Evolutionary conservation across 2,797 vertebrate species (phyloP).

Genomic region (Phrynocephalus forsythii): DNA sequence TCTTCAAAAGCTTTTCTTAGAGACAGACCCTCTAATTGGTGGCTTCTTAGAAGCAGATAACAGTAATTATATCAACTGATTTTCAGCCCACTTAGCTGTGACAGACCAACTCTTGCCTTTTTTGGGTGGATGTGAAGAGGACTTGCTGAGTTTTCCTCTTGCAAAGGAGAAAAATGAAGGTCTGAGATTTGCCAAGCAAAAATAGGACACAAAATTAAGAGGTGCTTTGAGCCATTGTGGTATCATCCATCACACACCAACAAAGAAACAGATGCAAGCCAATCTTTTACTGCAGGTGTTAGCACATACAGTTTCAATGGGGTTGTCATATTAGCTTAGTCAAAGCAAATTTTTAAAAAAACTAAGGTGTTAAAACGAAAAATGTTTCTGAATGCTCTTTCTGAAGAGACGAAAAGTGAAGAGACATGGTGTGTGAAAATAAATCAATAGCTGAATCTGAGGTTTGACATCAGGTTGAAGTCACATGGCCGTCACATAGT

Average conservation of each 20-base stretch:
- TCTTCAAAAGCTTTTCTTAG: conserved; percentile 52
- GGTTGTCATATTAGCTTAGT: neutral
- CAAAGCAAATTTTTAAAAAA: neutral
- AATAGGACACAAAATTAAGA: neutral
- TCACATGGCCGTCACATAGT: too few relatives aligned
- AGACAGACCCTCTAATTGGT: conserved; percentile 57
- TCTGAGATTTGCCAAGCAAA: conserved; percentile 8
- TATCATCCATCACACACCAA: neutral
- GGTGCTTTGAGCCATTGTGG: neutral
- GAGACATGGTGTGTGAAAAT: neutral
- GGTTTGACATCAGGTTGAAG: too few relatives aligned
- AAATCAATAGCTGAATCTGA: too few relatives aligned
- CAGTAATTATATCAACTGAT: conserved; percentile 58
- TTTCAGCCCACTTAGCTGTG: conserved; percentile 7
- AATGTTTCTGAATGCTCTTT: neutral
- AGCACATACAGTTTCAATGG: neutral
- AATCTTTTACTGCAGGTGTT: neutral
- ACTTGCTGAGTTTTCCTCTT: neutral
- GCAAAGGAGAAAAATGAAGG: neutral
- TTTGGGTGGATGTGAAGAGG: neutral
- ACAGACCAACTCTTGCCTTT: neutral
- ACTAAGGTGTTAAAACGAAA: neutral
- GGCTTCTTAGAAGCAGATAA: conserved; percentile 56
- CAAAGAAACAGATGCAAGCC: neutral
- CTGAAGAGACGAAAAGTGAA: neutral